A percentile compares a stretch with the other conserved stretches of the same genome.
Evolutionary conservation across 2,797 vertebrate genomes (phyloP).

Genomic region (Arnoldichthys spilopterus): DNA sequence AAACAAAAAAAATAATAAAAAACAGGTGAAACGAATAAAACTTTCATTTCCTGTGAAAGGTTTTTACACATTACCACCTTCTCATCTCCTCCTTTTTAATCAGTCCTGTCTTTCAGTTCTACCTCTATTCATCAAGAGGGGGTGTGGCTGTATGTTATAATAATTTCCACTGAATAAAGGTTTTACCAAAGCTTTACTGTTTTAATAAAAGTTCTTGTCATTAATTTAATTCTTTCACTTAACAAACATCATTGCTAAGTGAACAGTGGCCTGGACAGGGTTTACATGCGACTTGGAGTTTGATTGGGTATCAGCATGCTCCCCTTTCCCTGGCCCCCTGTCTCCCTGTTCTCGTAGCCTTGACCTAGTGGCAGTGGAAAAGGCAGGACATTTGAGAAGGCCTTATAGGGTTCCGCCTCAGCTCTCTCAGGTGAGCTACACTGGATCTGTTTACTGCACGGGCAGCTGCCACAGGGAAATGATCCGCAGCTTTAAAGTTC

Average conservation of each 20-base stretch:
- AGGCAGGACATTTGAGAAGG: slow-evolving; percentile 72
- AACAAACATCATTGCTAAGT: background rate
- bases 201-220: background rate
- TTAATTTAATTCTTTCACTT: background rate
- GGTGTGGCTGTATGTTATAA: no score
- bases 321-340: slow-evolving; percentile 38
- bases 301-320: slow-evolving; percentile 35
- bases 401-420: slow-evolving; percentile 66
- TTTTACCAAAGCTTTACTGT: background rate
- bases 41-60: no score
- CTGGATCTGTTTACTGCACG: slow-evolving; percentile 75
- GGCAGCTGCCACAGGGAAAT: slow-evolving; percentile 75
- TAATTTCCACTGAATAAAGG: background rate
- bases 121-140: no score
- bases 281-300: background rate
- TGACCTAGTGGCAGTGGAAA: slow-evolving; percentile 54
- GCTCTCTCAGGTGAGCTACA: slow-evolving; percentile 74
- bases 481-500: slow-evolving; percentile 73
- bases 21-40: no score
- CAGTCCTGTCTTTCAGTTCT: no score
- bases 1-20: no score
- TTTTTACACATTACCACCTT: no score
- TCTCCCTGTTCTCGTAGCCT: slow-evolving; percentile 46
- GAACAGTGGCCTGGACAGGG: background rate
- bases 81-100: no score